phyloP scores from a whole-genome alignment of 2,113 vertebrate species.

The Phyllostomus hastatus region DNA sequence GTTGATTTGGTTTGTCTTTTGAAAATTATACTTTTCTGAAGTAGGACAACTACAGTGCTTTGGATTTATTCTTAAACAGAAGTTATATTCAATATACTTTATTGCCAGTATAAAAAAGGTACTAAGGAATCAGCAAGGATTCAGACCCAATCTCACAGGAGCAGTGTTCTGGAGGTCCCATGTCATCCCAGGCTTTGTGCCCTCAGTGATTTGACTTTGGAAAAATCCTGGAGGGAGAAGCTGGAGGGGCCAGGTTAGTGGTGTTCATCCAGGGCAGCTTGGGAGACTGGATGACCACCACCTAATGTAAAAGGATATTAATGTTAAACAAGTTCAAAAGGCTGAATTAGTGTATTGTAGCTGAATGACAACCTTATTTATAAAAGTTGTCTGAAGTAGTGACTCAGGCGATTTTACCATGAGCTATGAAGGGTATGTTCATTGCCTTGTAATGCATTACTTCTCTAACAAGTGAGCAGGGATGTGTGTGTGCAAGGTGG shows the following conservation, averaged over 20 bases:
- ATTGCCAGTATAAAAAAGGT: not conserved
- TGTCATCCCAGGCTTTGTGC: not conserved
- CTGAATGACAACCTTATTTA: not conserved
- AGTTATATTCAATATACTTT: not conserved
- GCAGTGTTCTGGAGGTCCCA: not conserved
- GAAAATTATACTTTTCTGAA: constrained; percentile 6
- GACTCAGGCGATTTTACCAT: not conserved
- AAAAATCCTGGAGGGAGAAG: not conserved
- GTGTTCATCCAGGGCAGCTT: not conserved
- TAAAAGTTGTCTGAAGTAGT: not conserved
- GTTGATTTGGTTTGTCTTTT: not conserved
- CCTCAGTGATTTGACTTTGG: not conserved
- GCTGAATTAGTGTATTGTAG: not conserved
- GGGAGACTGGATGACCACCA: not conserved
- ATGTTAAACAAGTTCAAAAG: not conserved
- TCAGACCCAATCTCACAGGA: not conserved
- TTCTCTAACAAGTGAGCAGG: not conserved
- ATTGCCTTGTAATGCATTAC: not conserved
- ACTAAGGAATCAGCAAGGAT: not conserved
- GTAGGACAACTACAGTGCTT: not conserved
- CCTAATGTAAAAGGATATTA: not conserved
- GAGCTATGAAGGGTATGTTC: not conserved
- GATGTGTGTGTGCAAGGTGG: not conserved
- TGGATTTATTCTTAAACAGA: not conserved
- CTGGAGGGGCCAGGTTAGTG: not conserved